Percentiles rank a stretch among this genome's conserved stretches.
These are phyloP conservation scores for Zosterops borbonicus DNA, from an alignment of 2,113 vertebrate species.

Conservation along the genomic window DNA sequence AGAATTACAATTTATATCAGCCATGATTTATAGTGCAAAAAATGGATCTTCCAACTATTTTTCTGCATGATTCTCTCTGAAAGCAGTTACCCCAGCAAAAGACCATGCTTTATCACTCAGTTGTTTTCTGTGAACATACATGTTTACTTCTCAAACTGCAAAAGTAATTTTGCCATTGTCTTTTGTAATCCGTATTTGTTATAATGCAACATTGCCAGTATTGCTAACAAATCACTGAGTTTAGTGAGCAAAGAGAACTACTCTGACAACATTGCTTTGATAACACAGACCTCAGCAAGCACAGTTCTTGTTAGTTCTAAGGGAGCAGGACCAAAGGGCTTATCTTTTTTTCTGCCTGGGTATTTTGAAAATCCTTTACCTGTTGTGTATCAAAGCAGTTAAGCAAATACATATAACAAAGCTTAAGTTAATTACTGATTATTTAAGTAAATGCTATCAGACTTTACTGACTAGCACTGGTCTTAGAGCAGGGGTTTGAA, in stretches of 20 bases:
- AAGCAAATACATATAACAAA: slow-evolving; percentile 10
- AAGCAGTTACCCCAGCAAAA: background rate
- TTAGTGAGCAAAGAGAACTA: slow-evolving; percentile 1
- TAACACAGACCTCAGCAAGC: background rate
- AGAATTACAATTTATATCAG: background rate
- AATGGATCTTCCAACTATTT: background rate
- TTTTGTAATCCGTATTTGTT: slow-evolving; percentile 16
- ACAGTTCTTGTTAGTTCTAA: background rate
- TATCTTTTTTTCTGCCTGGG: background rate
- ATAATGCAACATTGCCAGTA: slow-evolving; percentile 21
- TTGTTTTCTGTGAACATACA: background rate
- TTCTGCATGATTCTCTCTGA: background rate
- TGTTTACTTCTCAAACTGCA: slow-evolving; percentile 5
- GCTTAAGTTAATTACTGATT: slow-evolving; percentile 1
- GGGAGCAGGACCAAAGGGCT: background rate
- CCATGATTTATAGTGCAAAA: background rate
- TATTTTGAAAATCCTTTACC: slow-evolving; percentile 24
- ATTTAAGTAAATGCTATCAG: background rate
- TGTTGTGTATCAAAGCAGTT: background rate
- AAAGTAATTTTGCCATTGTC: background rate
- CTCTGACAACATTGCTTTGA: background rate
- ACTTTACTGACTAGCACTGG: background rate
- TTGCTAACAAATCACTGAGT: background rate
- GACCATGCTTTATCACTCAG: background rate
- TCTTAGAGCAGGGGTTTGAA: background rate